Base-by-base conservation (phyloP, 2,113 vertebrate genomes). In the Oryzias javanicus region DNA sequence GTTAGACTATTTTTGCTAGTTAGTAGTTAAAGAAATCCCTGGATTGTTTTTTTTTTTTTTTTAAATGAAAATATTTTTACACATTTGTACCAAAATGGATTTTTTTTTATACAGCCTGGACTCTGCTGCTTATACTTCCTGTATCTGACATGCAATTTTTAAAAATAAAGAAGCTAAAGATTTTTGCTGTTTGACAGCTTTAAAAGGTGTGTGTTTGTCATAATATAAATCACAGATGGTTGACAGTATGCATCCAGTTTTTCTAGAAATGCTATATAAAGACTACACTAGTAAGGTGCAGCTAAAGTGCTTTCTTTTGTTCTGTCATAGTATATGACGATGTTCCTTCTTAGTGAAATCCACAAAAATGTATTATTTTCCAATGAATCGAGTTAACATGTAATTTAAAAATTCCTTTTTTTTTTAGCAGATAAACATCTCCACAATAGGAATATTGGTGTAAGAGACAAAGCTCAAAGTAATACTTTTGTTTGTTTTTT, bases 161-260 rank as follows among this genome's bases (percentile, higher is more conserved):
- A 84, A 67, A 72, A 47, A 54, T 42, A 46, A 35, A 24, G 73
- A 86, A 82, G 88, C 88, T 80, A 89, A 85, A 92, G 89, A 90
- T 83, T 83, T 84, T 91, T 79, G 88, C 88, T 89, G 66, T 90
- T 85, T 89, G 62, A 79, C 78, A 56, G 29, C 40, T 74, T 76
- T 79, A 62, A 66, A 55, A 72, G 29, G 35, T 8, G 35, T 35
- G 35, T 35, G 10, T 35, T 35, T 35, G 35, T 35, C 10, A 1
- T 35, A 10, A 10, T 35, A 10, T 35, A 35, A 35, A 12, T 12
- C 25, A 27, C 25, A 27, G 25, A 27, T 27, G 25, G 2, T 10
- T 35, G 12, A 12, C 10, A 35, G 10, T 3, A 35, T 5, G 4
- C 25, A 6, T 12, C 8, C 35, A 35, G 35, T 35, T 35, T 35